Conservation (phyloP, 1,140 invertebrate species). For the Micrasema minimum region DNA sequence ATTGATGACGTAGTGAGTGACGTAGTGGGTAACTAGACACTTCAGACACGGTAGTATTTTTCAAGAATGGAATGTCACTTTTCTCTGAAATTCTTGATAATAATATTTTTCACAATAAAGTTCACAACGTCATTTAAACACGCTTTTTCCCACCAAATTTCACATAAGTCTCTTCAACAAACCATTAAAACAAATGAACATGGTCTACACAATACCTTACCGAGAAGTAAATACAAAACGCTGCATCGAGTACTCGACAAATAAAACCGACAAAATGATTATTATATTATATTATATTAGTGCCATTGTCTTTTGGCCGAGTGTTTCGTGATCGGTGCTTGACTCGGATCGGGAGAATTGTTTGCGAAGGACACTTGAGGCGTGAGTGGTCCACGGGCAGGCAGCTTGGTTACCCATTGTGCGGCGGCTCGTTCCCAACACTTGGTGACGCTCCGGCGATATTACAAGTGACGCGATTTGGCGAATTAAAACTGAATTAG, state of each 20-base stretch:
- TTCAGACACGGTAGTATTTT: too few relatives aligned
- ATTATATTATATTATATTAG: too few relatives aligned
- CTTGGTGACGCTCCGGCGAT: slow-evolving; percentile 3
- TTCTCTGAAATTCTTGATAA: too few relatives aligned
- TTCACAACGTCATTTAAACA: too few relatives aligned
- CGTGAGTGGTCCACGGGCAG: too few relatives aligned
- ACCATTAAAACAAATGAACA: slow-evolving; percentile 19
- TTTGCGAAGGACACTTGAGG: too few relatives aligned
- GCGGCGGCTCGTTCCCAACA: neutral
- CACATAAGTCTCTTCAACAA: too few relatives aligned
- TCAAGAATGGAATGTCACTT: too few relatives aligned
- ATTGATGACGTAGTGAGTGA: too few relatives aligned
- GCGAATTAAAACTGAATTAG: too few relatives aligned
- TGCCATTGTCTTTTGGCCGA: neutral
- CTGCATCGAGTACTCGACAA: neutral
- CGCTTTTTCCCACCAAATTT: slow-evolving; percentile 27
- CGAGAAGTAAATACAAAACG: neutral
- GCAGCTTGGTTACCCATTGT: slow-evolving; percentile 3
- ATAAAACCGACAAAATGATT: neutral
- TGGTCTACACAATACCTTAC: neutral
- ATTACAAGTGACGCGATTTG: neutral
- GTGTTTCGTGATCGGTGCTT: neutral
- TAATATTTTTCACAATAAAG: too few relatives aligned
- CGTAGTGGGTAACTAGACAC: too few relatives aligned
- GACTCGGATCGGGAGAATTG: neutral